Evolutionary conservation across 2,888 invertebrate genomes (phyloP).

Genomic region (Chorisops tibialis): DNA sequence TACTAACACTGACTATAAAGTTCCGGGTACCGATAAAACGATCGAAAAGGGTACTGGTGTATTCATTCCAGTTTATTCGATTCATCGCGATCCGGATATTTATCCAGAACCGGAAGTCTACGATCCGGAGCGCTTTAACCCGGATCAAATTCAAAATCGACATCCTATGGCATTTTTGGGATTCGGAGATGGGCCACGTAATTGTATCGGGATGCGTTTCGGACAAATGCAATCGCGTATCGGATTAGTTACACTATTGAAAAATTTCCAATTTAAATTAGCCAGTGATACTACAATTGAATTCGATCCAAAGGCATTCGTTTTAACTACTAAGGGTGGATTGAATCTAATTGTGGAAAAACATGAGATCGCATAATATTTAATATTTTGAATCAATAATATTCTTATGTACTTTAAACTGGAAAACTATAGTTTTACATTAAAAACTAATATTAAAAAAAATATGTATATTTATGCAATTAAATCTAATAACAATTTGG

Average conservation of each 20-base stretch:
- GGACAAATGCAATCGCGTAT: constrained; percentile 30
- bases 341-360: background rate
- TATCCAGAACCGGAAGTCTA: constrained; percentile 62
- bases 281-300: constrained; percentile 19
- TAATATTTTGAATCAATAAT: no score
- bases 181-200: constrained; percentile 44
- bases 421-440: no score
- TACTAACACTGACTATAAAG: constrained; percentile 52
- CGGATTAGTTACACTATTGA: constrained; percentile 27
- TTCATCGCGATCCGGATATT: constrained; percentile 60
- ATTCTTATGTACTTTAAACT: no score
- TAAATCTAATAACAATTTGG: no score
- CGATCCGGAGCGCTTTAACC: constrained; percentile 58
- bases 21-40: constrained; percentile 51
- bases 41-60: constrained; percentile 56
- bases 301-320: constrained; percentile 3
- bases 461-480: no score
- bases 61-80: constrained; percentile 57
- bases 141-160: constrained; percentile 53
- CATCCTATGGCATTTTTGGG: constrained; percentile 40
- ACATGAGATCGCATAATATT: no score
- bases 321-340: background rate
- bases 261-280: constrained; percentile 25
- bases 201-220: constrained; percentile 40
- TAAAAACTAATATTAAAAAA: no score